Evolutionary conservation across 2,113 vertebrate genomes (phyloP), one percentile per base, ranked within the genome.

Genomic region (Plotosus lineatus): DNA sequence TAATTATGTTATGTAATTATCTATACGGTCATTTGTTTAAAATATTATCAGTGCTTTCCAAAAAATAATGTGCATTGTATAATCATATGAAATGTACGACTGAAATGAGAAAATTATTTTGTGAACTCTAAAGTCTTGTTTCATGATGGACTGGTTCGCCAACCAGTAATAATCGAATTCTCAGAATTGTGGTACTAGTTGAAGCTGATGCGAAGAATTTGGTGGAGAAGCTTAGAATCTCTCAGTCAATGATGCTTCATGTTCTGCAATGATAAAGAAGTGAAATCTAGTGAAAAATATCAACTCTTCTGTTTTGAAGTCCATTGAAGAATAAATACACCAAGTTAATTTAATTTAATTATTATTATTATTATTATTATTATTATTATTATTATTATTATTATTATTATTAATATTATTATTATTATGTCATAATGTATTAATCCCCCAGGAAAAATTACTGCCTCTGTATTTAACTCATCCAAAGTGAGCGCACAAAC

Each of bases 1-100:
- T 28, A 75, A 11, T n/a, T 72, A 71, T 82, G 15, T 40, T 8
- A 10, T 66, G 69, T 36, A 71, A 65, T 75, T 74, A 68, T 61
- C 53, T 2, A 4, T 44, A 40, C 50, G 48, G 28, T 46, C 53
- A 72, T 44, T 79, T 65, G 56, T 38, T 82, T 44, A 75, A 48
- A 48, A n/a, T 56, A 78, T n/a, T 74, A 42, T 31, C 31, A 81
- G 46, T 63, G 66, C 66, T 33, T 60, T 69, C 36, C 11, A 65
- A 14, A 61, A 38, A 3, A 38, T 65, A 65, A 79, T 66, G 56
- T 63, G 36, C 40, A 51, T 51, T 74, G 38, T 44, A 42, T 44
- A 42, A 10, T 38, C 40, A 61, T n/a, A n/a, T n/a, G n/a, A n/a
- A n/a, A n/a, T n/a, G n/a, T n/a, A 60, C 33, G 56, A 19, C 17